Evolutionary conservation across 2,888 invertebrate species (phyloP).

Genomic region (Philhelius pedissequus): DNA sequence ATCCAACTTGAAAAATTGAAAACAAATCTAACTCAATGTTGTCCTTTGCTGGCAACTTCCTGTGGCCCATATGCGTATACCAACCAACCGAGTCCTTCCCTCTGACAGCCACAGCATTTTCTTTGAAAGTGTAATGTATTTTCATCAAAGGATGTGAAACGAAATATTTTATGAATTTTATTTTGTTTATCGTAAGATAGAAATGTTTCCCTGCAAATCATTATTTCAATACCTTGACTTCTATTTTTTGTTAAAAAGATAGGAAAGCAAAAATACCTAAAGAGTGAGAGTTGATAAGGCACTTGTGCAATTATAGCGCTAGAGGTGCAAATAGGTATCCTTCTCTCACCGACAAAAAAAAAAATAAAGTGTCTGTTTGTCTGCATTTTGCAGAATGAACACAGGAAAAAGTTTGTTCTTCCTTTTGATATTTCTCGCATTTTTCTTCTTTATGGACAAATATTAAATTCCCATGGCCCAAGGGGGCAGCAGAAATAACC

Average conservation of each 20-base stretch:
- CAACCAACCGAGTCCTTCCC: too few relatives aligned
- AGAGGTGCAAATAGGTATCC: slow-evolving; percentile 32
- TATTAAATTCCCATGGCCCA: slow-evolving; percentile 42
- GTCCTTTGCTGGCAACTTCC: too few relatives aligned
- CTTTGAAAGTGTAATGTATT: too few relatives aligned
- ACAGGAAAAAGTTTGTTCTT: slow-evolving; percentile 9
- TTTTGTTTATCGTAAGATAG: slow-evolving; percentile 10
- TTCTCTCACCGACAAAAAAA: not conserved
- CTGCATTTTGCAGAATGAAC: not conserved
- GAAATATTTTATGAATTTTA: slow-evolving; percentile 34
- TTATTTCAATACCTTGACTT: not conserved
- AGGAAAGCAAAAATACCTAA: not conserved
- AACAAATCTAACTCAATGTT: too few relatives aligned
- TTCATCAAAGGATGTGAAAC: not conserved
- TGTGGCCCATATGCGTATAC: too few relatives aligned
- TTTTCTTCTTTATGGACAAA: slow-evolving; percentile 29
- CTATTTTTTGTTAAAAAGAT: not conserved
- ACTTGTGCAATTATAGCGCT: slow-evolving; percentile 6
- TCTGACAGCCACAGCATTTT: too few relatives aligned
- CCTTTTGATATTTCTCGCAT: slow-evolving; percentile 1
- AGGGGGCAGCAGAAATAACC: slow-evolving; percentile 28
- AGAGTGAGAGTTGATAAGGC: not conserved
- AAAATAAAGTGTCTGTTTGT: not conserved
- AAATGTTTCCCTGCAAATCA: not conserved
- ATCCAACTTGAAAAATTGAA: too few relatives aligned